phyloP scores from a whole-genome alignment of 2,888 invertebrate species.

The Luperina nickerlii region DNA sequence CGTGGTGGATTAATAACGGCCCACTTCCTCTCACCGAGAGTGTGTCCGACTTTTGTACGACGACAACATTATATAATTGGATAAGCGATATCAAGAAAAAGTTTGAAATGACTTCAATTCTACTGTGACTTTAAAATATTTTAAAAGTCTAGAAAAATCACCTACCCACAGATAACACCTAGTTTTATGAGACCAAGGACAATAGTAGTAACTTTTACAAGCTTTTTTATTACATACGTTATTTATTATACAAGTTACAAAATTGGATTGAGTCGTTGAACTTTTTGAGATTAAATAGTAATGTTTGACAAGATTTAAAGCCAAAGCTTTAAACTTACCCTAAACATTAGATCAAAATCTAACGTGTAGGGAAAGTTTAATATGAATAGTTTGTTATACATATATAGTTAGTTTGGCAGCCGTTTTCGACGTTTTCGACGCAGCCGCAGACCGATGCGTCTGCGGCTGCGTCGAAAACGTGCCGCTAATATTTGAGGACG shows the following conservation, averaged over 20 bases:
- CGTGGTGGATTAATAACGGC: no score
- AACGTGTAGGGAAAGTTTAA: conserved; percentile 20
- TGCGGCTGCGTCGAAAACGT: no score
- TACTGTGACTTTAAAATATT: conserved; percentile 7
- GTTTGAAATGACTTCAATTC: background rate
- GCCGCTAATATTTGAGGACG: no score
- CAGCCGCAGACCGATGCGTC: no score
- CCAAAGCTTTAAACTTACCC: no score
- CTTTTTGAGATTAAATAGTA: conserved; percentile 36
- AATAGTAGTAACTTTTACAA: conserved; percentile 13
- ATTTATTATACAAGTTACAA: conserved; percentile 23
- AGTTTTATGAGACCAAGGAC: conserved; percentile 22
- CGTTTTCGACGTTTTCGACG: no score
- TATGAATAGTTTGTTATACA: conserved; percentile 10
- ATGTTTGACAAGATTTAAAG: conserved; percentile 19
- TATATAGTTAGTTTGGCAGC: no score
- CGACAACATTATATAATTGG: no score
- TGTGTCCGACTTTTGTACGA: no score
- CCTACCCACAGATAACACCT: conserved; percentile 11
- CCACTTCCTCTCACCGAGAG: no score
- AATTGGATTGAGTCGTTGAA: conserved; percentile 23
- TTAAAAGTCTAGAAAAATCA: conserved; percentile 21
- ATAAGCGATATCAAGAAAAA: background rate
- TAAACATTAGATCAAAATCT: no score
- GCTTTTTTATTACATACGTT: conserved; percentile 26